Evolutionary conservation across 53 echinoderm and acorn worm species (phyloP).

Genomic region (Temnopleurus reevesii): DNA sequence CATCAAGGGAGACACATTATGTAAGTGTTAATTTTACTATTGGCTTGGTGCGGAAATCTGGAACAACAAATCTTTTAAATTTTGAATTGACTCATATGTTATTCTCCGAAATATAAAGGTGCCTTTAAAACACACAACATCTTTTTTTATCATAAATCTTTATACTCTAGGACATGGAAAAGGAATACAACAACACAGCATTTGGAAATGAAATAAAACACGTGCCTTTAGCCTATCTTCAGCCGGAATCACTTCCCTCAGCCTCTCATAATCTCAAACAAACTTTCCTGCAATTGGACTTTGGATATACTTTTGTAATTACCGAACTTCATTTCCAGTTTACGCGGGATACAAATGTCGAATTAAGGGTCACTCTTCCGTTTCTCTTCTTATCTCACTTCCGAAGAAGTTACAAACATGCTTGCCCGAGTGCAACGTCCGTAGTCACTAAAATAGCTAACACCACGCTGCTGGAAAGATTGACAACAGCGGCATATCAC

Average conservation of each 20-base stretch:
- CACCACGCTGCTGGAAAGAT: no score
- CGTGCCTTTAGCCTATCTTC: neutral
- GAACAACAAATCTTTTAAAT: neutral
- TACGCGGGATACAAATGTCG: neutral
- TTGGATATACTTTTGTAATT: neutral
- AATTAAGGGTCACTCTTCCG: neutral
- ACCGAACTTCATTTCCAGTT: neutral
- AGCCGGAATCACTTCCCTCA: neutral
- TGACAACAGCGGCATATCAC: neutral
- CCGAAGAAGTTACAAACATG: neutral
- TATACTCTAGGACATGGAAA: constrained; percentile 38
- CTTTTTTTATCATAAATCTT: neutral
- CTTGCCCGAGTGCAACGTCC: neutral
- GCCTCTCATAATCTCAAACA: neutral
- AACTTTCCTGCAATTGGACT: neutral
- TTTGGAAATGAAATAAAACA: constrained; percentile 6
- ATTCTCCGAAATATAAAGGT: constrained; percentile 3
- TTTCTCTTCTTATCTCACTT: neutral
- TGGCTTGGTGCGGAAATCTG: neutral
- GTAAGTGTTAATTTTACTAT: constrained; percentile 2
- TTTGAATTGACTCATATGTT: neutral
- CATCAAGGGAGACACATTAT: neutral
- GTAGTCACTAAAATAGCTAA: neutral
- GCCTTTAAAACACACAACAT: neutral
- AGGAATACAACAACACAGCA: neutral